Percentiles rank a stretch among this genome's conserved stretches.
These are phyloP conservation scores for Ptychadena robeensis DNA, from an alignment of 2,797 vertebrate genomes.

Conservation along the genomic window DNA sequence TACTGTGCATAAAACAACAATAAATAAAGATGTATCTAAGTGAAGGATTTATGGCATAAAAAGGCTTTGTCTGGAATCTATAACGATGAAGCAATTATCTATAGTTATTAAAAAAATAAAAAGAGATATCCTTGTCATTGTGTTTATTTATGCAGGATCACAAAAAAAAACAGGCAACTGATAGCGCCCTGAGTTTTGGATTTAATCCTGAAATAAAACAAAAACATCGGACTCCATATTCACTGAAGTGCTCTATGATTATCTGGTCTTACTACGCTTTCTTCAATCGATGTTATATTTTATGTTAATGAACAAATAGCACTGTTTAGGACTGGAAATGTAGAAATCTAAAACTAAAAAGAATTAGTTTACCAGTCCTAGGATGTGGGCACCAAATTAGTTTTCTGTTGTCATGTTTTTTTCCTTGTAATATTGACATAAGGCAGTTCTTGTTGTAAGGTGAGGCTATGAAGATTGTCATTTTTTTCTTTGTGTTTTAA, in stretches of 20 bases:
- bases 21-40: constrained; percentile 32
- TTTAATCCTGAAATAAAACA: neutral
- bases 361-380: too few species aligned
- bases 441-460: too few species aligned
- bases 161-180: neutral
- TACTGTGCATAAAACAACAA: constrained; percentile 40
- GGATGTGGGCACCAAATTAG: too few species aligned
- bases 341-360: too few species aligned
- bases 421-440: too few species aligned
- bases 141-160: neutral
- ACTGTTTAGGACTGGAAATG: neutral
- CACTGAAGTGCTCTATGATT: neutral
- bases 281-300: neutral
- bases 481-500: too few species aligned
- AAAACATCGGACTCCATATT: neutral
- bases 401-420: too few species aligned
- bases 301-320: neutral
- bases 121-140: constrained; percentile 1
- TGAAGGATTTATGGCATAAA: constrained; percentile 31
- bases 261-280: neutral
- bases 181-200: constrained; percentile 2
- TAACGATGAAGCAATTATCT: constrained; percentile 40
- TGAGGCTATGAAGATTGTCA: too few species aligned
- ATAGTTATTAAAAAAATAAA: constrained; percentile 17
- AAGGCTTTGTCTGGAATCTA: constrained; percentile 34